Evolutionary conservation across 2,888 invertebrate genomes (phyloP).

Genomic region (Amaurobius ferox): DNA sequence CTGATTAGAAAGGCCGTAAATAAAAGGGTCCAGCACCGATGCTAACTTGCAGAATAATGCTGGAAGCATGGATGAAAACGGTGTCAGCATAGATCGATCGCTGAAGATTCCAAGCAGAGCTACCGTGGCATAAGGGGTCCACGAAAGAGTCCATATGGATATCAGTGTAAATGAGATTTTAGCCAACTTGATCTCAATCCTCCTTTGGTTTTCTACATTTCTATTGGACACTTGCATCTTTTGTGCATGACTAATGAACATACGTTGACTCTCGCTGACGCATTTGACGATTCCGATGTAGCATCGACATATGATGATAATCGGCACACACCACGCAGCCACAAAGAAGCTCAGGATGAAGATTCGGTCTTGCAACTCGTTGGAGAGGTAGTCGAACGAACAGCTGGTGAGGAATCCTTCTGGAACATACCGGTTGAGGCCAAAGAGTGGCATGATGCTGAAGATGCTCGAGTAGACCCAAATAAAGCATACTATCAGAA

Average conservation of each 20-base stretch:
- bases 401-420: constrained; percentile 91
- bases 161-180: constrained; percentile 84
- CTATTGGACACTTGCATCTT: not conserved
- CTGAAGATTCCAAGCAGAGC: constrained; percentile 86
- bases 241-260: constrained; percentile 30
- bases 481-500: constrained; percentile 76
- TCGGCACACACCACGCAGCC: constrained; percentile 84
- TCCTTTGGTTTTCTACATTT: constrained; percentile 48
- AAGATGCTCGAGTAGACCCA: constrained; percentile 86
- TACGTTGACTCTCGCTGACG: constrained; percentile 73
- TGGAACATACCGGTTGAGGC: constrained; percentile 87
- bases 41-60: constrained; percentile 79
- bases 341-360: constrained; percentile 86
- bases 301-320: constrained; percentile 84
- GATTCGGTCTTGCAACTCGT: constrained; percentile 80
- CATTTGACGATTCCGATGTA: constrained; percentile 83
- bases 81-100: constrained; percentile 82
- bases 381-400: constrained; percentile 89
- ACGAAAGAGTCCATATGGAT: constrained; percentile 86
- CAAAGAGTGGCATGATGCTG: constrained; percentile 85
- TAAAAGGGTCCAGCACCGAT: constrained; percentile 79
- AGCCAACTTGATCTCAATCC: constrained; percentile 83
- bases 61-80: constrained; percentile 80
- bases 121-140: constrained; percentile 89
- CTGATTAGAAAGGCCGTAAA: constrained; percentile 79